phyloP scores from a whole-genome alignment of 2,888 invertebrate genomes.

The Ligdia adustata region DNA sequence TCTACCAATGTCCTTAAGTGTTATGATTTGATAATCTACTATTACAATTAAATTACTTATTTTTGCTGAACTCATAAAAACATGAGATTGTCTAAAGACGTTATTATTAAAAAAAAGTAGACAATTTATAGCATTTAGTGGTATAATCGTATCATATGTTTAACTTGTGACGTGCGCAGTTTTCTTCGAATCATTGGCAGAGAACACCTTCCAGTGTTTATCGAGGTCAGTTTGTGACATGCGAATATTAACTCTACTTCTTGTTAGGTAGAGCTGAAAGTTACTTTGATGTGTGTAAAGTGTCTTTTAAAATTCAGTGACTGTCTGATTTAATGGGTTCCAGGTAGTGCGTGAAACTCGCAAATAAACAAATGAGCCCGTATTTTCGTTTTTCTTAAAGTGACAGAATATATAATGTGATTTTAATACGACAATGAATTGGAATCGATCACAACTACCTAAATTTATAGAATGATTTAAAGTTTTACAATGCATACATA shows the following conservation, averaged over 20 bases:
- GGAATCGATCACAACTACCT: no score
- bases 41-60: no score
- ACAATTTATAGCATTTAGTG: background rate
- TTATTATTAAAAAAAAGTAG: no score
- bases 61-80: no score
- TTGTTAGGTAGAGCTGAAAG: conserved; percentile 22
- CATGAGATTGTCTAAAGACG: no score
- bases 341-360: conserved; percentile 55
- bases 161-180: conserved; percentile 19
- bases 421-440: no score
- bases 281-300: conserved; percentile 23
- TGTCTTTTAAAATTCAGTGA: conserved; percentile 55
- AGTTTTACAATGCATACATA: no score
- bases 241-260: conserved; percentile 25
- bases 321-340: conserved; percentile 56
- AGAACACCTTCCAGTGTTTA: conserved; percentile 26
- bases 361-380: conserved; percentile 47
- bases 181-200: conserved; percentile 38
- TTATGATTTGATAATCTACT: no score
- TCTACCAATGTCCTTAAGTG: no score
- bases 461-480: no score
- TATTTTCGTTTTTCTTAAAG: background rate
- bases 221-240: conserved; percentile 30
- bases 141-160: conserved; percentile 8
- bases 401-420: no score